Evolutionary conservation across 2,888 invertebrate genomes (phyloP), one percentile per base, ranked within the genome.

Genomic region (Crematogaster levior): DNA sequence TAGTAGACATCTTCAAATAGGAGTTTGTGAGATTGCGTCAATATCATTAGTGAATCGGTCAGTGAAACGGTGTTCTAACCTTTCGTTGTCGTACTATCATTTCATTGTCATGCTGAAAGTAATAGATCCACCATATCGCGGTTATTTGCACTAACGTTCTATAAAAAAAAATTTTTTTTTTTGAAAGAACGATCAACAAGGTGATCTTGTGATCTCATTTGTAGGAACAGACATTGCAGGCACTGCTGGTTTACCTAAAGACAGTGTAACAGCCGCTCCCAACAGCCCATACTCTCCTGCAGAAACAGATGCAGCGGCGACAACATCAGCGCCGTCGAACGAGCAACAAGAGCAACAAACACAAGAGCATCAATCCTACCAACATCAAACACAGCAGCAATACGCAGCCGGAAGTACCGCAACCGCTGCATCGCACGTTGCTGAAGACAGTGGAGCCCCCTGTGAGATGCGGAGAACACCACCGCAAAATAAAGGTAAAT

Each of bases 391-490:
- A 6, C 87, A 88, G 83, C 90, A 90, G 83, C 90, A 91, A 84
- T 90, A 88, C 85, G 82, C 90, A 70, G 84, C 87, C 86, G 90
- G 89, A 86, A 91, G 86, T 89, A 86, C 86, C 48, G 79, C 89
- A 83, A 86, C 88, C 87, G 88, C 87, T 84, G 85, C 90, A 91
- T 86, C 88, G 86, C 86, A 89, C 87, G 88, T 90, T 83, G 89
- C 88, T 84, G 93, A 92, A 86, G 92, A 93, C 81, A 91, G 92
- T 91, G 93, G 91, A 91, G 93, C 92, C 92, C 91, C 92, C 93
- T 94, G 94, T 95, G 95, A 95, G 94, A 95, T 95, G 95, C 95
- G 95, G 94, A 95, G 95, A 90, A 95, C 95, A 94, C 95, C 95
- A 93, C 95, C 95, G 93, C 95, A 95, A 92, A 95, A 95, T 94